Conservation (phyloP, 2,113 vertebrate species). For the Tychaedon coryphoeus region DNA sequence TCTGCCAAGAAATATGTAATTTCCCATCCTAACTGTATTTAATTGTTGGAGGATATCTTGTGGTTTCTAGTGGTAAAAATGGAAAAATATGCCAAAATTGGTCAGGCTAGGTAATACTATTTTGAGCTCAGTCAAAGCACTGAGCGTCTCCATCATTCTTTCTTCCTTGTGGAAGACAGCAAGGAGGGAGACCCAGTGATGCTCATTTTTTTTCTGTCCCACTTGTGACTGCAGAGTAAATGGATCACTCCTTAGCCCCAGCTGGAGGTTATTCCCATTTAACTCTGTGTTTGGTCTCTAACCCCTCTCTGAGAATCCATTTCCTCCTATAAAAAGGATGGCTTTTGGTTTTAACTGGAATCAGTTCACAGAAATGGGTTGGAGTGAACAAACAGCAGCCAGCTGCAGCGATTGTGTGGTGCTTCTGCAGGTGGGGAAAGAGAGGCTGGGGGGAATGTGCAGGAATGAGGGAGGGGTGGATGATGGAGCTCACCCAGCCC, state of each 20-base stretch:
- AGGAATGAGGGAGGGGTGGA: not conserved
- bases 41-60: not conserved
- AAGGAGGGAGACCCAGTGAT: not conserved
- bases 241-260: not conserved
- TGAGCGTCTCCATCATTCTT: not conserved
- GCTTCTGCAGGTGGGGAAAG: not conserved
- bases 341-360: not conserved
- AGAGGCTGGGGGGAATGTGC: too few species aligned
- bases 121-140: not conserved
- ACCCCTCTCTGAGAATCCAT: not conserved
- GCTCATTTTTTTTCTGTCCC: not conserved
- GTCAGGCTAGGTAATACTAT: not conserved
- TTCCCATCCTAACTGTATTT: slow-evolving; percentile 51
- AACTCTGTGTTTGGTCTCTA: not conserved
- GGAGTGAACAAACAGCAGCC: not conserved
- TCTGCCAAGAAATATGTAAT: slow-evolving; percentile 66
- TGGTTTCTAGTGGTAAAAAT: slow-evolving; percentile 19
- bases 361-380: not conserved
- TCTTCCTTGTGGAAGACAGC: not conserved
- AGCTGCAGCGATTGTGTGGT: accelerated
- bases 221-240: not conserved
- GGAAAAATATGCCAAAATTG: slow-evolving; percentile 2
- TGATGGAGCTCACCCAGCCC: not conserved
- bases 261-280: not conserved
- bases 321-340: not conserved